A percentile compares a stretch with the other conserved stretches of the same genome.
Conservation (phyloP, 2,797 vertebrate species). For the Danio albolineatus region DNA sequence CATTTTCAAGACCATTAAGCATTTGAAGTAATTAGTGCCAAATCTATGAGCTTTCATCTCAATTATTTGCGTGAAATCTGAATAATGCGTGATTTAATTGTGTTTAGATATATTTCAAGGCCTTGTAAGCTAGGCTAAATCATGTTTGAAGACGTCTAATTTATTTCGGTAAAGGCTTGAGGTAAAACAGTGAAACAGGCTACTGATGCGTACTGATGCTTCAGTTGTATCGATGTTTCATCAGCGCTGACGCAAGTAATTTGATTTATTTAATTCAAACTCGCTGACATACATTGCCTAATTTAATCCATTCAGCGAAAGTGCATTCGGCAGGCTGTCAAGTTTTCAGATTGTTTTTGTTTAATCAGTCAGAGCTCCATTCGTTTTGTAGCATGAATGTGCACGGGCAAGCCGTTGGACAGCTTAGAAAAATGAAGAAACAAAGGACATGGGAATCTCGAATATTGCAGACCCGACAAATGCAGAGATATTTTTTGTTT, state of each 20-base stretch:
- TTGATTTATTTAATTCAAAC: constrained; percentile 90
- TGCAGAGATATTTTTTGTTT: neutral
- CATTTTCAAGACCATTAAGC: constrained; percentile 91
- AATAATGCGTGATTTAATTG: constrained; percentile 89
- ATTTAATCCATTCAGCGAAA: constrained; percentile 68
- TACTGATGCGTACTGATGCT: constrained; percentile 71
- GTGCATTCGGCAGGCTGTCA: constrained; percentile 18
- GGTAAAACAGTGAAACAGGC: constrained; percentile 66
- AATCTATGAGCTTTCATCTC: constrained; percentile 72
- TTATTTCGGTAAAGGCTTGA: constrained; percentile 67
- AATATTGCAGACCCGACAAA: neutral
- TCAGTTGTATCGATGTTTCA: constrained; percentile 92
- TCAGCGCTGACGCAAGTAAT: constrained; percentile 90
- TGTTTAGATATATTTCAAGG: constrained; percentile 88
- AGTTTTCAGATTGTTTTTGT: constrained; percentile 10
- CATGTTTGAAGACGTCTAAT: constrained; percentile 75
- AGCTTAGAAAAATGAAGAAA: constrained; percentile 5
- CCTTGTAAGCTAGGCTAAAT: constrained; percentile 85
- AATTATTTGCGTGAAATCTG: constrained; percentile 87
- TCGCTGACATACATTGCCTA: constrained; percentile 80
- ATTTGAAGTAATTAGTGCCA: constrained; percentile 89
- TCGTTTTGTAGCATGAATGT: constrained; percentile 19
- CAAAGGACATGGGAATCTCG: constrained; percentile 1
- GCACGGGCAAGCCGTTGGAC: neutral
- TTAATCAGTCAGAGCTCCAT: neutral